Conservation (phyloP, 2,113 vertebrate genomes). For the Tenrec ecaudatus region DNA sequence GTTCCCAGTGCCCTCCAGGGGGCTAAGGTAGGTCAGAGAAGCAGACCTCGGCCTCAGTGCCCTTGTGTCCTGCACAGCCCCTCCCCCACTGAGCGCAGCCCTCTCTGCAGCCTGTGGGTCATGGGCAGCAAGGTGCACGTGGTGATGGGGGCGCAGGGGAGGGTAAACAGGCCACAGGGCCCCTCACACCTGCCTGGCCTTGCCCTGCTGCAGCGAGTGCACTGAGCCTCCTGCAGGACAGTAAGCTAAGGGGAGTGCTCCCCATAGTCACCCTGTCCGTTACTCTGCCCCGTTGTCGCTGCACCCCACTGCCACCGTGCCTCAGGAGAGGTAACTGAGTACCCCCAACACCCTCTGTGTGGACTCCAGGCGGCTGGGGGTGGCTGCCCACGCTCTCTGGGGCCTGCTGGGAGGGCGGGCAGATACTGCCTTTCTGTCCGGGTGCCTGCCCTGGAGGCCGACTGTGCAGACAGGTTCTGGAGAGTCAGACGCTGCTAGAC, state of each 20-base stretch:
- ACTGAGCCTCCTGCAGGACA: not conserved
- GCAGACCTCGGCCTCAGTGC: not conserved
- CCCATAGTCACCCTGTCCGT: too few species aligned
- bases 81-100: slow-evolving; percentile 62
- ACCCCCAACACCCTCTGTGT: not conserved
- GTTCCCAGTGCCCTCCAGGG: not conserved
- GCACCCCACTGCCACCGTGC: not conserved
- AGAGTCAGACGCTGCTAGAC: fast-evolving
- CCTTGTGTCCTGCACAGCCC: slow-evolving; percentile 49
- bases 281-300: too few species aligned
- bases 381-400: too few species aligned
- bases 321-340: not conserved
- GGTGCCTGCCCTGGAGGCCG: not conserved
- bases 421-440: not conserved
- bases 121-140: too few species aligned
- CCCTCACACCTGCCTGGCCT: not conserved
- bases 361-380: not conserved
- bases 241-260: too few species aligned
- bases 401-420: not conserved
- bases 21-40: not conserved
- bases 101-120: slow-evolving; percentile 21
- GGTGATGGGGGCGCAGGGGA: slow-evolving; percentile 76
- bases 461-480: not conserved
- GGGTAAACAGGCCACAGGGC: slow-evolving; percentile 81
- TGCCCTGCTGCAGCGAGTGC: not conserved